Evolutionary conservation across 2,113 vertebrate genomes (phyloP).

Genomic region (Balaenoptera acutorostrata): DNA sequence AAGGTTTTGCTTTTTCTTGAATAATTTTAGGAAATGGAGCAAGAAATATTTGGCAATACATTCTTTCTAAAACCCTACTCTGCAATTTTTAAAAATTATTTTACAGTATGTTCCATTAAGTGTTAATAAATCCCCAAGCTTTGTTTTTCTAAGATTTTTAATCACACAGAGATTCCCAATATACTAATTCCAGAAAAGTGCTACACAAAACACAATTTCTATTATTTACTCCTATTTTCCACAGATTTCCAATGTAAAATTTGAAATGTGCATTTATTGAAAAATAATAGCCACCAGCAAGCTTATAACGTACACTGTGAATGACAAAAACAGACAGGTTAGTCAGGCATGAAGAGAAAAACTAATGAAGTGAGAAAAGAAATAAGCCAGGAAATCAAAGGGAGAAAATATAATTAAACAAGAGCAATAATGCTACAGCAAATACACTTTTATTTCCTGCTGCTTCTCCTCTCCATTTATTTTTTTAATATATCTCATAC

Average conservation of each 20-base stretch:
- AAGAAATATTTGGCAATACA: neutral
- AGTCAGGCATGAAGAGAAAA: slow-evolving; percentile 8
- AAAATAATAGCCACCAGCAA: neutral
- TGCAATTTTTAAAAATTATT: neutral
- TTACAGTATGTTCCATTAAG: neutral
- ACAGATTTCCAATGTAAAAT: neutral
- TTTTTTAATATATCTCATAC: neutral
- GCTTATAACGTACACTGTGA: neutral
- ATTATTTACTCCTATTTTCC: neutral
- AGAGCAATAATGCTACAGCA: neutral
- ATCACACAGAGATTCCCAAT: neutral
- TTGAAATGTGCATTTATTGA: neutral
- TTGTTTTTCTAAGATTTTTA: neutral
- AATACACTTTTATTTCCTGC: neutral
- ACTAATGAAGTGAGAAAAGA: neutral
- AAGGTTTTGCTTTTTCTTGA: neutral
- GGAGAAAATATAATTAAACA: neutral
- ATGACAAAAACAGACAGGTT: neutral
- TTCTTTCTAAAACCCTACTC: neutral
- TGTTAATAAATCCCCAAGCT: neutral
- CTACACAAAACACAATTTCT: neutral
- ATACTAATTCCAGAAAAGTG: neutral
- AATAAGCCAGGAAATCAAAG: neutral
- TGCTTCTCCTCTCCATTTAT: neutral
- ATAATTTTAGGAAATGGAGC: neutral